Evolutionary conservation across 2,888 invertebrate genomes (phyloP), one percentile per base, ranked within the genome.

Genomic region (Cephus pygmeus): DNA sequence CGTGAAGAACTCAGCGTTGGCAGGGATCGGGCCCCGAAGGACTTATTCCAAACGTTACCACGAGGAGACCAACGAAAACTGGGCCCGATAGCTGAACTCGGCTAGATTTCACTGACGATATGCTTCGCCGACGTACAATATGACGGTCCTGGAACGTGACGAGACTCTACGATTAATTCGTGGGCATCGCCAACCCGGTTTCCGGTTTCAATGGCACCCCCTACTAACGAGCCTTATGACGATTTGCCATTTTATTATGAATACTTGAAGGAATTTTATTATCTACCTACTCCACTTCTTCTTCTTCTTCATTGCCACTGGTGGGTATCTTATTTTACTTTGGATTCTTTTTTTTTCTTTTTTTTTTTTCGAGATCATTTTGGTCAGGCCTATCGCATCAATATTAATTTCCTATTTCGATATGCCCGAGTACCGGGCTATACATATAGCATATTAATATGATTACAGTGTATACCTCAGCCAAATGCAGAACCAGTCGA

Each of bases 141-240:
- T 77, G 83, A 82, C 80, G 82, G 82, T 77, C 77, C 78, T 78
- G 73, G 84, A 81, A 87, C 88, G 88, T 87, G 87, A 86, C 83
- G 77, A 77, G 85, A 85, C 86, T 88, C 78, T 81, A 78, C 77
- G 79, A 86, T 83, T 79, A 81, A 80, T 83, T 78, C 78, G 79
- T 79, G 81, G 76, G 81, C 75, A 75, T 76, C 77, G 76, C 75
- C 69, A 34, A 69, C 77, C 76, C 73, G 83, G 85, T 86, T 87
- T 87, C 86, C 85, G 83, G 85, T 87, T 85, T 85, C 85, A 31
- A 71, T 6, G 56, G 56, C 56, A 56, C 56, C 56, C 56, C 56
- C 56, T 56, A 23, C 56, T 56, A 56, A 23, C 56, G 56, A 23
- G 23, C 23, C 2, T 56, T 23, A 56, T 56, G 56, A 56, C 56